These are phyloP conservation scores for Malthinus flaveolus DNA, from an alignment of 2,888 invertebrate species.

Conservation along the genomic window DNA sequence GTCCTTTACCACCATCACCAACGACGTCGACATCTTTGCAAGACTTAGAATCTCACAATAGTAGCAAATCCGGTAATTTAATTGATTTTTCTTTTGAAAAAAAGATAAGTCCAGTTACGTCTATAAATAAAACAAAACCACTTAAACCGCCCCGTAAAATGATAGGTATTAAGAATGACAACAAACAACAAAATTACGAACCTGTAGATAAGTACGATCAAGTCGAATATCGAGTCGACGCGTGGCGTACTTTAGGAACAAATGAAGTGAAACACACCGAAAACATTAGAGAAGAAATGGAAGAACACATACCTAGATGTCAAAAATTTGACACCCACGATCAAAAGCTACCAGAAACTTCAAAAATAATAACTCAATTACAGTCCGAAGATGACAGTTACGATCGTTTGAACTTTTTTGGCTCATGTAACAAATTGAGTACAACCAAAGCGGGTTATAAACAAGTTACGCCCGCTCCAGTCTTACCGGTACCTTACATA, in stretches of 20 bases:
- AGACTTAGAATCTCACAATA: conserved; percentile 53
- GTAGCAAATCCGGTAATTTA: conserved; percentile 41
- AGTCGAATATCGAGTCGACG: conserved; percentile 76
- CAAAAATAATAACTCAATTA: conserved; percentile 59
- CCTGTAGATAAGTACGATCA: conserved; percentile 71
- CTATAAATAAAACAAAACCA: conserved; percentile 44
- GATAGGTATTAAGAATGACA: conserved; percentile 23
- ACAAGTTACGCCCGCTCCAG: conserved; percentile 63
- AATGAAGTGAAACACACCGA: conserved; percentile 75
- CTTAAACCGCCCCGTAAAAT: conserved; percentile 39
- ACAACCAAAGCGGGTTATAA: conserved; percentile 71
- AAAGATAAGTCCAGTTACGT: conserved; percentile 18
- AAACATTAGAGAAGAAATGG: conserved; percentile 54
- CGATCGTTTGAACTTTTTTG: conserved; percentile 80
- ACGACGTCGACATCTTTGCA: conserved; percentile 54
- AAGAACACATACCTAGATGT: conserved; percentile 48
- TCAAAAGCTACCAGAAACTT: conserved; percentile 52
- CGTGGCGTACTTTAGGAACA: conserved; percentile 80
- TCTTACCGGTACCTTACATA: conserved; percentile 36
- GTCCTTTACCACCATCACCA: conserved; percentile 69
- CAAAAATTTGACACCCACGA: conserved; percentile 9
- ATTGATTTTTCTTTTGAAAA: conserved; percentile 24
- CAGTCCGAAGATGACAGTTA: conserved; percentile 62
- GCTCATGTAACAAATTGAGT: conserved; percentile 69
- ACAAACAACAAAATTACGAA: conserved; percentile 54